A percentile compares a stretch with the other conserved stretches of the same genome.
Evolutionary conservation across 1,140 invertebrate genomes (phyloP).

Genomic region (Coptotermes formosanus): DNA sequence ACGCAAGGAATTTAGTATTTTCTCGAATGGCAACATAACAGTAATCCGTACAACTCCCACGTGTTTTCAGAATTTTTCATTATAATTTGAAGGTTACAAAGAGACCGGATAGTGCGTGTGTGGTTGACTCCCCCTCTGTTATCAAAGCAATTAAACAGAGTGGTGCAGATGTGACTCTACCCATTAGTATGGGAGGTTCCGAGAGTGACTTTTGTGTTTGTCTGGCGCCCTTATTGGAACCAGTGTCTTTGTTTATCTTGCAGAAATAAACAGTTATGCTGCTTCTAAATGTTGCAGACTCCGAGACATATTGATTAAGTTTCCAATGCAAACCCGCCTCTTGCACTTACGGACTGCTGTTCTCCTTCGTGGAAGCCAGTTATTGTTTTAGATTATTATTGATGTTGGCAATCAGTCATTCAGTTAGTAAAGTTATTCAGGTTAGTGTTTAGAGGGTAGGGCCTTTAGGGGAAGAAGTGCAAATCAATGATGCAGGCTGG

Average conservation of each 20-base stretch:
- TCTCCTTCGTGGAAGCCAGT: not conserved
- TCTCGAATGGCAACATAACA: not conserved
- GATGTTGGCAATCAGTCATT: conserved; percentile 25
- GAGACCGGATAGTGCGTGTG: too few relatives aligned
- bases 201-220: too few relatives aligned
- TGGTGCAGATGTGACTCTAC: too few relatives aligned
- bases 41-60: not conserved
- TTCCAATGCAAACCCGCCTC: conserved; percentile 31
- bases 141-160: too few relatives aligned
- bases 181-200: too few relatives aligned
- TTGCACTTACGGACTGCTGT: not conserved
- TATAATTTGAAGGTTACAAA: not conserved
- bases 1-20: not conserved
- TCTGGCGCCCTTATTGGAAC: too few relatives aligned
- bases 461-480: conserved; percentile 1
- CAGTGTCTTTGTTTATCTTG: too few relatives aligned
- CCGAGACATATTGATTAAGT: not conserved
- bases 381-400: conserved; percentile 33
- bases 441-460: conserved; percentile 16
- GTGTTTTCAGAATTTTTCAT: too few relatives aligned
- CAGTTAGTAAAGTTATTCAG: conserved; percentile 19
- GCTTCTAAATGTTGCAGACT: not conserved
- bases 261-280: too few relatives aligned
- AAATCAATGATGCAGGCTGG: conserved; percentile 7
- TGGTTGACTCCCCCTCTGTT: too few relatives aligned